Percentiles rank a stretch among this genome's conserved stretches.
These are phyloP conservation scores for Criorhina ranunculi DNA, from an alignment of 2,888 invertebrate genomes.

Conservation along the genomic window DNA sequence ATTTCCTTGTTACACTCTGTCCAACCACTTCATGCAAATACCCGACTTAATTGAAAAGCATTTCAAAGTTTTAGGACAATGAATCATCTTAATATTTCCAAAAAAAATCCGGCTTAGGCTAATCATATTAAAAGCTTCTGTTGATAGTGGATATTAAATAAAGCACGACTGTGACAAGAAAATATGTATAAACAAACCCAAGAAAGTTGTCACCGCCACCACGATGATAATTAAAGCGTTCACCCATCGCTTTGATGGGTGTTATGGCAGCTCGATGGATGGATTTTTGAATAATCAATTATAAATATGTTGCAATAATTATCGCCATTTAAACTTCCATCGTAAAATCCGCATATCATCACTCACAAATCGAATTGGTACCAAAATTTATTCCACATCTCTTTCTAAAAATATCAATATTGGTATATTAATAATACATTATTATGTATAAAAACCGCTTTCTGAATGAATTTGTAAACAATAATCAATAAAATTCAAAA, in stretches of 20 bases:
- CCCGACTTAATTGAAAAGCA: too few species aligned
- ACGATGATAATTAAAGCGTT: conserved; percentile 11
- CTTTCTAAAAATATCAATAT: too few species aligned
- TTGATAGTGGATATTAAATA: neutral
- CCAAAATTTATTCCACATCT: too few species aligned
- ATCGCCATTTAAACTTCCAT: neutral
- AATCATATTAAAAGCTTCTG: neutral
- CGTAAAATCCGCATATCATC: neutral
- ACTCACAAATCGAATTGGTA: neutral
- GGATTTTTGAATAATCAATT: conserved; percentile 10
- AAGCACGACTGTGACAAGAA: neutral
- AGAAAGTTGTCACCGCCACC: neutral
- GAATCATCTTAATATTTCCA: neutral
- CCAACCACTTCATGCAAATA: too few species aligned
- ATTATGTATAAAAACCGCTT: too few species aligned
- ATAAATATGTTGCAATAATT: conserved; percentile 26
- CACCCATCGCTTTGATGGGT: conserved; percentile 7
- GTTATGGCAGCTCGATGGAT: neutral
- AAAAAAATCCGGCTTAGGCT: conserved; percentile 4
- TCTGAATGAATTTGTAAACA: neutral
- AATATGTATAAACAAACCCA: neutral
- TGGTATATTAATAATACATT: too few species aligned
- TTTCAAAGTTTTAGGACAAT: neutral
- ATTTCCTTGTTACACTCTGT: too few species aligned
- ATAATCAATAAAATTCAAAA: neutral